Percentiles rank a stretch among this genome's conserved stretches.
Evolutionary conservation across 2,888 invertebrate species (phyloP).

Genomic region (Tachina grossa): DNA sequence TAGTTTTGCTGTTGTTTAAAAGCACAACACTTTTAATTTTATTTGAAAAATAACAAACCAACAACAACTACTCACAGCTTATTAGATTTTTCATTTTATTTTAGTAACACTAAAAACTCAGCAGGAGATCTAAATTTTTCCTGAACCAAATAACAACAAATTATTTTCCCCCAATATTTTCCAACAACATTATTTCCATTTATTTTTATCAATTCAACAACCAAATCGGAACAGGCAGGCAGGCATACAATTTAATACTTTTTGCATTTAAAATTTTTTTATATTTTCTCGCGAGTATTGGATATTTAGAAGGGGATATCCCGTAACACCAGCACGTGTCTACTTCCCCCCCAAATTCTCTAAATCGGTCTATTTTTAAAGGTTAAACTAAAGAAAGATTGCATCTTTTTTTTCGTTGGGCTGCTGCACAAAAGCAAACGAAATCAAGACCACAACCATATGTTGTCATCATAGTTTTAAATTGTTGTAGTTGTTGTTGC

Average conservation of each 20-base stretch:
- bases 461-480: conserved; percentile 68
- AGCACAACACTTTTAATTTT: conserved; percentile 2
- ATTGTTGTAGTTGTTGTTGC: background rate
- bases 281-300: conserved; percentile 13
- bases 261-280: conserved; percentile 43
- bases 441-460: conserved; percentile 65
- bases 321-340: conserved; percentile 69
- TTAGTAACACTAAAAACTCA: conserved; percentile 64
- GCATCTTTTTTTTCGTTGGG: conserved; percentile 23
- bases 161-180: conserved; percentile 65
- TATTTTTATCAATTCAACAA: conserved; percentile 66
- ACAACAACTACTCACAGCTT: conserved; percentile 41
- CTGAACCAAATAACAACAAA: conserved; percentile 26
- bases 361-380: conserved; percentile 60
- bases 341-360: conserved; percentile 46
- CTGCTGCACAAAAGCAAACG: conserved; percentile 25
- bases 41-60: conserved; percentile 9
- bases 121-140: conserved; percentile 70
- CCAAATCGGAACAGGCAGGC: conserved; percentile 51
- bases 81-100: conserved; percentile 41
- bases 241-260: conserved; percentile 60
- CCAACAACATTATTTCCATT: conserved; percentile 54
- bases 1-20: conserved; percentile 51
- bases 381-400: conserved; percentile 49
- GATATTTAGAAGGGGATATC: conserved; percentile 62